These are phyloP conservation scores for Drosophila setosimentum DNA, from an alignment of 2,888 invertebrate genomes.

Conservation along the genomic window DNA sequence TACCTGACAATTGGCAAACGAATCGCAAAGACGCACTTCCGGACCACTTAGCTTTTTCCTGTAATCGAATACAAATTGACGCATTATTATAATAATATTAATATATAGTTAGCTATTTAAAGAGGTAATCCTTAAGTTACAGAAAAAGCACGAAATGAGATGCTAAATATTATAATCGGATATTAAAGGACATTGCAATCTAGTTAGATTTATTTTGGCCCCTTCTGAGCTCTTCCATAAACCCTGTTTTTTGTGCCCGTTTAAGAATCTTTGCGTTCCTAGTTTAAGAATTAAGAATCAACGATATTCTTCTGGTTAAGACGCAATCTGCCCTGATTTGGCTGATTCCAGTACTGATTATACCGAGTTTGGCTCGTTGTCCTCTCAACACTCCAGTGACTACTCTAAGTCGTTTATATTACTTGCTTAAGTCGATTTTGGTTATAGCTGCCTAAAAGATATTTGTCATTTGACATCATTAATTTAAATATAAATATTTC, in stretches of 20 bases:
- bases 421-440: background rate
- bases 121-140: background rate
- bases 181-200: background rate
- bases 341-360: background rate
- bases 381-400: no score
- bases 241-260: no score
- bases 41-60: conserved; percentile 16
- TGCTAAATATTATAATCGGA: background rate
- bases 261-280: no score
- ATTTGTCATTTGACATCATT: background rate
- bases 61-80: conserved; percentile 9
- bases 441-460: background rate
- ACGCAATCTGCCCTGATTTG: no score
- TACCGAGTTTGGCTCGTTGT: background rate
- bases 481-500: background rate
- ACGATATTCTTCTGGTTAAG: no score
- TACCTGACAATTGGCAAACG: conserved; percentile 66
- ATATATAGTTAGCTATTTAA: background rate
- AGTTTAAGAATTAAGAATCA: no score
- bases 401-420: background rate
- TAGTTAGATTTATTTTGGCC: background rate
- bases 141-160: background rate
- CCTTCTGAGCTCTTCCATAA: background rate
- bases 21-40: conserved; percentile 51
- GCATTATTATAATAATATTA: background rate